phyloP scores from a whole-genome alignment of 2,797 vertebrate genomes.

The Nannoperca obscura region DNA sequence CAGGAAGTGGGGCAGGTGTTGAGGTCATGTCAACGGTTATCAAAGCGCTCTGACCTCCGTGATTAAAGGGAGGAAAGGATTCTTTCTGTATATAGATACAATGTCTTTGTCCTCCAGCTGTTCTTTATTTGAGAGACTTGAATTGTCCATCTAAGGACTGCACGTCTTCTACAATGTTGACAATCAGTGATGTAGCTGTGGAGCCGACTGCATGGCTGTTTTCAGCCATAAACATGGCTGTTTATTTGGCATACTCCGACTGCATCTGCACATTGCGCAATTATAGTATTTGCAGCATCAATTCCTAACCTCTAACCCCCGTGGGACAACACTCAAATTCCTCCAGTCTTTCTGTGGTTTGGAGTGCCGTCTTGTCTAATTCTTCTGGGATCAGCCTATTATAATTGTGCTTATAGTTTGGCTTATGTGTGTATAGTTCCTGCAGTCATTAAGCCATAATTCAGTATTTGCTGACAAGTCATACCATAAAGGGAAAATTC shows the following conservation, averaged over 20 bases:
- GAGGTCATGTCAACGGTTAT: conserved; percentile 26
- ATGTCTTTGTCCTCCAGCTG: conserved; percentile 30
- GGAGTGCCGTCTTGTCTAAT: conserved; percentile 40
- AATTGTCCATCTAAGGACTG: conserved; percentile 23
- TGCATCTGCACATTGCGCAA: conserved; percentile 36
- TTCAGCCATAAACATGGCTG: no score
- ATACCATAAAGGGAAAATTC: neutral
- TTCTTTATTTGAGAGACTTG: conserved; percentile 27
- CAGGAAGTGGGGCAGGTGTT: conserved; percentile 33
- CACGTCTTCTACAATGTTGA: conserved; percentile 12
- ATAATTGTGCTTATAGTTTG: conserved; percentile 33
- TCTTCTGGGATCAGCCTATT: conserved; percentile 25
- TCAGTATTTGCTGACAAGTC: conserved; percentile 3
- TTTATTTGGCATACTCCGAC: conserved; percentile 4
- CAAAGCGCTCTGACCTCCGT: conserved; percentile 2
- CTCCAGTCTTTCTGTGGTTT: conserved; percentile 51
- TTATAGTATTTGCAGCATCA: conserved; percentile 46
- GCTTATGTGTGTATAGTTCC: neutral
- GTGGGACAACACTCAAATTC: conserved; percentile 49
- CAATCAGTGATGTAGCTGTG: conserved; percentile 2
- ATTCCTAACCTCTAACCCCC: conserved; percentile 32
- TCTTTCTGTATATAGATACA: conserved; percentile 23
- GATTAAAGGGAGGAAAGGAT: conserved; percentile 22
- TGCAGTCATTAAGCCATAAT: conserved; percentile 13
- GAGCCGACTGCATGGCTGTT: conserved; percentile 23